These are phyloP conservation scores for Esperia sulphurella DNA, from an alignment of 2,888 invertebrate genomes.

Conservation along the genomic window DNA sequence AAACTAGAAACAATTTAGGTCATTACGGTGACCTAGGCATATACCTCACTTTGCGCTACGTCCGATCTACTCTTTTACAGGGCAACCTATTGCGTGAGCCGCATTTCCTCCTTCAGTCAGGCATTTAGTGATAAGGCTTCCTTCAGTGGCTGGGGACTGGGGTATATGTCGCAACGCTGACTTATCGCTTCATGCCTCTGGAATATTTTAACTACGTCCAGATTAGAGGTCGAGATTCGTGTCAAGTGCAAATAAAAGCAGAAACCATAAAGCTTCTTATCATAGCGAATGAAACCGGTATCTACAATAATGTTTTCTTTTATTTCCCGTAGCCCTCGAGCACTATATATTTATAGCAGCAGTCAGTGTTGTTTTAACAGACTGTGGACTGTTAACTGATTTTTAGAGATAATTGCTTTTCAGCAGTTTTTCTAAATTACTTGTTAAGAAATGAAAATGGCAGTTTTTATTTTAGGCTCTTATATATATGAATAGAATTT, in stretches of 20 bases:
- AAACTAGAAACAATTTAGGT: too few species aligned
- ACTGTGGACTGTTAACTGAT: too few species aligned
- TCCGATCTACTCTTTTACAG: neutral
- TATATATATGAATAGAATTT: too few species aligned
- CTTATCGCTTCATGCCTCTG: slow-evolving; percentile 18
- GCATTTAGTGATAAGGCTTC: slow-evolving; percentile 16
- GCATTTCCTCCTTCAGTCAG: slow-evolving; percentile 10
- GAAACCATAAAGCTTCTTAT: slow-evolving; percentile 58
- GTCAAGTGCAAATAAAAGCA: slow-evolving; percentile 64
- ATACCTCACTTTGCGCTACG: neutral
- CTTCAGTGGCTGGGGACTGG: slow-evolving; percentile 10
- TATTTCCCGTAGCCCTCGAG: neutral
- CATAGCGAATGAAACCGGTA: slow-evolving; percentile 48
- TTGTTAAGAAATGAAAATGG: too few species aligned
- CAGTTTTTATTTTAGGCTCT: too few species aligned
- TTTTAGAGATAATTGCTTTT: too few species aligned
- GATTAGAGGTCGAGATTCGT: slow-evolving; percentile 55
- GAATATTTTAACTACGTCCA: slow-evolving; percentile 43
- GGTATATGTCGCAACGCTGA: slow-evolving; percentile 3
- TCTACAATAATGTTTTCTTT: slow-evolving; percentile 25
- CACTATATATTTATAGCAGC: too few species aligned
- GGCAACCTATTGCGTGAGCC: slow-evolving; percentile 9
- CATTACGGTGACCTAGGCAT: too few species aligned
- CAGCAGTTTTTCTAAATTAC: too few species aligned
- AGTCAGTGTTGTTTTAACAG: too few species aligned